A percentile compares a stretch with the other conserved stretches of the same genome.
These are phyloP conservation scores for Aphelenchoides fujianensis DNA, from an alignment of 1,140 invertebrate species.

Conservation along the genomic window DNA sequence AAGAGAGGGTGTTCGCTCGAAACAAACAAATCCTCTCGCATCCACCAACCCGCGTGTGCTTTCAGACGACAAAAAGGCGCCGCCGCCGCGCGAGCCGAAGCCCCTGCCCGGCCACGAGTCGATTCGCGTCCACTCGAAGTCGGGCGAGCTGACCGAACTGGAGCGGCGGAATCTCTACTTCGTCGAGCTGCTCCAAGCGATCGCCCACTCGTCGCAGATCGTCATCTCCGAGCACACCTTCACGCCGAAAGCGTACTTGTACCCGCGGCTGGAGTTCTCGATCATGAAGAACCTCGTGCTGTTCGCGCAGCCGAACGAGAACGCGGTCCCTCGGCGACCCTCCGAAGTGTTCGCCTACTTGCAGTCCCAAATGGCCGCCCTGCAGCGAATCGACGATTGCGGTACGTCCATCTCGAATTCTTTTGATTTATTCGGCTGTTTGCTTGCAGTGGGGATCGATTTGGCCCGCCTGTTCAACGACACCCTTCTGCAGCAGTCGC, in stretches of 20 bases:
- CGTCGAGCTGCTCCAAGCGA: constrained; percentile 45
- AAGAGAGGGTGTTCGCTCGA: no score
- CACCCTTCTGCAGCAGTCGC: constrained; percentile 94
- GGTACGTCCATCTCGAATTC: no score
- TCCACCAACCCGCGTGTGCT: background rate
- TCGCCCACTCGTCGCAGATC: constrained; percentile 28
- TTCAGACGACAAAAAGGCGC: constrained; percentile 15
- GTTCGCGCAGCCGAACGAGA: background rate
- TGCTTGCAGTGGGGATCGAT: constrained; percentile 66
- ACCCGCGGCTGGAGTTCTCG: constrained; percentile 87
- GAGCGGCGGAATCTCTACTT: constrained; percentile 31
- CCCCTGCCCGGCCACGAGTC: constrained; percentile 41
- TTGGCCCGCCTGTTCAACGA: constrained; percentile 97
- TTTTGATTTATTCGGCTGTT: no score
- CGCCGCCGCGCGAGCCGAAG: constrained; percentile 7
- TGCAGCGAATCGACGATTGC: constrained; percentile 98
- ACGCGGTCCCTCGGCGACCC: constrained; percentile 68
- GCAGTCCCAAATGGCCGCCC: constrained; percentile 91
- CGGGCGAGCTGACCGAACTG: constrained; percentile 30
- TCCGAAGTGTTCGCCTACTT: constrained; percentile 91
- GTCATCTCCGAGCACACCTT: constrained; percentile 75
- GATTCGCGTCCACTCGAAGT: constrained; percentile 20
- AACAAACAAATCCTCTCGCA: background rate
- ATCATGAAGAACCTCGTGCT: constrained; percentile 63
- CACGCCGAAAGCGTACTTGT: constrained; percentile 91